Base-by-base conservation (phyloP, 2,113 vertebrate genomes). In the Tringa solitaria region DNA sequence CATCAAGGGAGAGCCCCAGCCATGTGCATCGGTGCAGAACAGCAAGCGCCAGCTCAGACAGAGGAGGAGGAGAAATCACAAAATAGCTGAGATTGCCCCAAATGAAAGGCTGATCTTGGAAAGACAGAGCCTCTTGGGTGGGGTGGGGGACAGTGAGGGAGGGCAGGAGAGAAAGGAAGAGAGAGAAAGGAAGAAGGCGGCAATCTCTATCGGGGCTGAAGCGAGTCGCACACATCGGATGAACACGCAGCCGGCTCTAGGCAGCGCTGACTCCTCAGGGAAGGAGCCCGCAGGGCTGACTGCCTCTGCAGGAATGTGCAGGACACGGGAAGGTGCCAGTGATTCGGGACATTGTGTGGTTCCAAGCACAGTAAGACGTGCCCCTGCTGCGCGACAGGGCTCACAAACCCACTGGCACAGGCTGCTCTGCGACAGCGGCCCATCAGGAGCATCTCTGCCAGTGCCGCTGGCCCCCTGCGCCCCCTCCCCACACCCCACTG, bases 101-200 rank as follows among this genome's bases (percentile, higher is more conserved):
- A 26, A 18, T 5, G 27, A 60, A 60, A 85, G 64, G 26, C 28
- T 32, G 61, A 79, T 14, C 83, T 77, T 21, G n/a, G 21, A 50
- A 56, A 78, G 56, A 75, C 37, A 81, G 19, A 90, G 61, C 33
- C 56, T 77, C 46, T 30, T 6, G 43, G 74, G 45, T 7, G 22
- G 10, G 14, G 39, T 2, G 28, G 70, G 12, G n/a, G 30, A 59
- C 20, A 48, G 46, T 17, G 2, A 39, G 59, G 72, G 59, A 83
- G 12, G 45, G 18, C 51, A 9, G 32, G 45, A 76, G 57, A 8
- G 68, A 65, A 32, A 65, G 59, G 41, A 8, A 48, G 30, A 84
- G 69, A 91, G 88, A 95, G 84, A 95, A 91, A 92, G 86, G 95
- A 96, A 91, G 82, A 84, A 94, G 93, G 80, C 46, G 73, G 85